Conservation (phyloP, 2,888 invertebrate genomes). For the Magallana nippona region DNA sequence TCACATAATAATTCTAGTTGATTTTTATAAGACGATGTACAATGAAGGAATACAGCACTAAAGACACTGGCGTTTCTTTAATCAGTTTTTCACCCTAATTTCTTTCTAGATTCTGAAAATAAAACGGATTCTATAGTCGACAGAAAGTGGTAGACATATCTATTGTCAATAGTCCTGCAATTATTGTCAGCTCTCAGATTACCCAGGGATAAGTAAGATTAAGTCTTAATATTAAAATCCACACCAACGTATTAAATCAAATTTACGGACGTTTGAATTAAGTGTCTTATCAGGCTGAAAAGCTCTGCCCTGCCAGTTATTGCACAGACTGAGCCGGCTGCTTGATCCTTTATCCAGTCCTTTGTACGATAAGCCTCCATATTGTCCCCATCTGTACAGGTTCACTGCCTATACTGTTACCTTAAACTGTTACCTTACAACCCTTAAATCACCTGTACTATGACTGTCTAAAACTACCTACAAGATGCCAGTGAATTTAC, state of each 20-base stretch:
- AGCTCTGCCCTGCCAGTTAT: no score
- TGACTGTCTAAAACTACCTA: neutral
- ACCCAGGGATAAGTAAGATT: neutral
- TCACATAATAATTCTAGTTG: no score
- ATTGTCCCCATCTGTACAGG: neutral
- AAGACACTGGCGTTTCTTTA: no score
- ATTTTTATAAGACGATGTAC: no score
- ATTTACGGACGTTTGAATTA: neutral
- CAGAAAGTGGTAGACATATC: neutral
- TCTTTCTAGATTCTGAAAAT: no score
- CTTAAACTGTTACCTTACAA: conserved; percentile 11
- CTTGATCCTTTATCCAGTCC: neutral
- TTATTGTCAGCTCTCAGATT: neutral
- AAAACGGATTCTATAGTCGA: neutral
- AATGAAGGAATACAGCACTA: no score
- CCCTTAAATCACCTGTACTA: neutral
- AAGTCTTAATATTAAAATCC: conserved; percentile 9
- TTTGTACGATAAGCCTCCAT: neutral
- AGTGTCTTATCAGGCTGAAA: neutral
- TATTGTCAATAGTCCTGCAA: neutral
- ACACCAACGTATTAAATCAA: conserved; percentile 4
- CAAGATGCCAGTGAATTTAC: neutral
- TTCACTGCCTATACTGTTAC: neutral
- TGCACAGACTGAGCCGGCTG: no score
- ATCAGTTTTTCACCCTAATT: no score